Conservation (phyloP, 2,113 vertebrate genomes). For the Pomatorhinus ruficollis region DNA sequence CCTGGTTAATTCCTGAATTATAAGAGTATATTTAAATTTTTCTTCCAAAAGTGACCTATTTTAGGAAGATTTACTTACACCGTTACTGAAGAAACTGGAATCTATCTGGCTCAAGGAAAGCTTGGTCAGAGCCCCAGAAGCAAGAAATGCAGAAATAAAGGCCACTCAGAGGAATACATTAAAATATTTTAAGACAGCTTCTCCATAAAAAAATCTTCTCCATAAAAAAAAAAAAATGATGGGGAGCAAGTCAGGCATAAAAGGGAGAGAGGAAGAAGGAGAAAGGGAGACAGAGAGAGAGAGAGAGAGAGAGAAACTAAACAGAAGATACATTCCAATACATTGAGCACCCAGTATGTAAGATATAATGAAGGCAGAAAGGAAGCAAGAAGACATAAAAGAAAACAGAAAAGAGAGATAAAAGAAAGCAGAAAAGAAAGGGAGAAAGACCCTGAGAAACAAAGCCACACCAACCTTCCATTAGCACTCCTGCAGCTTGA, state of each 20-base stretch:
- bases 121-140: background rate
- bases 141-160: slow-evolving; percentile 14
- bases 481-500: background rate
- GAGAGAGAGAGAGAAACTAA: background rate
- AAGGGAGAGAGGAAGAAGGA: background rate
- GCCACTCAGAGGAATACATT: background rate
- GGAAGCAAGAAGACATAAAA: background rate
- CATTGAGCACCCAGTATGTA: background rate
- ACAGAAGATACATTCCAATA: background rate
- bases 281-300: background rate
- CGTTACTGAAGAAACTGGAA: background rate
- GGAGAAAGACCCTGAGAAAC: background rate
- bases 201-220: background rate
- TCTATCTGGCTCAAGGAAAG: background rate
- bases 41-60: background rate
- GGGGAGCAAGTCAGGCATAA: background rate
- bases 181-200: background rate
- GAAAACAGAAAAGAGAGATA: background rate
- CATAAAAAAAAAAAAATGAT: background rate
- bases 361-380: background rate
- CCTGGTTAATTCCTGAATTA: background rate
- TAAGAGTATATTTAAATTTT: background rate
- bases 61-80: slow-evolving; percentile 14
- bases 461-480: background rate
- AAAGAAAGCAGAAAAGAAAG: background rate